phyloP scores from a whole-genome alignment of 35 echinoderm and acorn worm species.

The Ophioderma brevispina region DNA sequence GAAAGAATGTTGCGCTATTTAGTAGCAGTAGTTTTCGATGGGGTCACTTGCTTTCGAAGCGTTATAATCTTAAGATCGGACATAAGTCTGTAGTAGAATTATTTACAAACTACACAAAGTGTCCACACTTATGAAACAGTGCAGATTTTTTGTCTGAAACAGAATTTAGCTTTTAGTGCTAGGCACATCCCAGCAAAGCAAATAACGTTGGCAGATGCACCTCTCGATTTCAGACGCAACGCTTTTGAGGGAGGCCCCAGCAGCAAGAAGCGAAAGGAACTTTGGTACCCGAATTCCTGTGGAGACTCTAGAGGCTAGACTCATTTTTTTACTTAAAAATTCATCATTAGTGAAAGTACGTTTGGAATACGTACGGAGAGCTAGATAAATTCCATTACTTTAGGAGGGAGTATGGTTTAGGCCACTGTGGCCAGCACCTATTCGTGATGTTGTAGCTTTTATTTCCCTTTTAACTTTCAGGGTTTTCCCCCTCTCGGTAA shows the following conservation, averaged over 20 bases:
- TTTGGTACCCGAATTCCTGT: too few species aligned
- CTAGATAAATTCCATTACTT: too few species aligned
- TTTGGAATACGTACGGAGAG: too few species aligned
- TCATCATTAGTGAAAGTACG: too few species aligned
- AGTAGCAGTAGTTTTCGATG: neutral
- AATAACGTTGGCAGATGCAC: too few species aligned
- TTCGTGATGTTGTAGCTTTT: neutral
- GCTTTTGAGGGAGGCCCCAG: too few species aligned
- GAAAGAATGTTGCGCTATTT: constrained; percentile 11
- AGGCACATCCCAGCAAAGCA: too few species aligned
- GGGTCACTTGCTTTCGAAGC: neutral
- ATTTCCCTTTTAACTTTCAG: neutral
- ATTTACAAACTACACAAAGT: neutral
- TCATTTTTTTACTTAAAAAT: too few species aligned
- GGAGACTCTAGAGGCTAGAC: too few species aligned
- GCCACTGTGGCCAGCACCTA: neutral
- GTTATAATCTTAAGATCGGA: neutral
- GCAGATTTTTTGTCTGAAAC: neutral
- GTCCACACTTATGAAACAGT: neutral
- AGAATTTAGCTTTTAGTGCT: neutral
- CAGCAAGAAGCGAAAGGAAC: too few species aligned
- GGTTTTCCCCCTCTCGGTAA: neutral
- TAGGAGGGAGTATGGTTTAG: too few species aligned
- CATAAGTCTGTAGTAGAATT: neutral
- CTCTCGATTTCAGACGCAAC: too few species aligned